phyloP scores from a whole-genome alignment of 2,888 invertebrate species.

The Ptychoptera albimana region DNA sequence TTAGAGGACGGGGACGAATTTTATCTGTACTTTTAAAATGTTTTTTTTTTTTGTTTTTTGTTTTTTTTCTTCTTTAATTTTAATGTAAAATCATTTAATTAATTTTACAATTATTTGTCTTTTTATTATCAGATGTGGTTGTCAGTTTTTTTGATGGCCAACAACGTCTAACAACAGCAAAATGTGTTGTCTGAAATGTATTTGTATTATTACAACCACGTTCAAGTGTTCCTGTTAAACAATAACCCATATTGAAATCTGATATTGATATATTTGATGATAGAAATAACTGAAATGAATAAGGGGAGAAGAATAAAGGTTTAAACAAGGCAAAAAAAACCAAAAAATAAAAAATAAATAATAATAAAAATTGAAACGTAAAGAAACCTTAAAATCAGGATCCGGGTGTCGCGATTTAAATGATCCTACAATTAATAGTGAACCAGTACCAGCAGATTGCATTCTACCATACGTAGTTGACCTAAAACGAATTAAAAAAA shows the following conservation, averaged over 20 bases:
- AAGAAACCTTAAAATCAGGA: constrained; percentile 56
- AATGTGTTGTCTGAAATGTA: constrained; percentile 72
- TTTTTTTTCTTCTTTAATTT: no score
- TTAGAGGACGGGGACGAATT: no score
- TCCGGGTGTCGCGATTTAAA: constrained; percentile 54
- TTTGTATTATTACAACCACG: constrained; percentile 60
- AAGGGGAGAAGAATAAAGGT: background rate
- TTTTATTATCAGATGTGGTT: no score
- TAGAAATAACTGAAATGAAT: constrained; percentile 44
- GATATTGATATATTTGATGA: constrained; percentile 72
- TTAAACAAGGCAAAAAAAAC: background rate
- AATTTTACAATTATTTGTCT: no score
- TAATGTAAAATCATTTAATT: no score
- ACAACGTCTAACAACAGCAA: constrained; percentile 69
- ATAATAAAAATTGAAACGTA: background rate
- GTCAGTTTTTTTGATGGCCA: constrained; percentile 25
- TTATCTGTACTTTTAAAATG: no score
- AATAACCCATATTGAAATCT: constrained; percentile 82
- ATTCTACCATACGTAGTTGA: constrained; percentile 64
- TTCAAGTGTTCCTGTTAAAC: constrained; percentile 73
- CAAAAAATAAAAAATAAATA: no score
- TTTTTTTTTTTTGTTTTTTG: no score
- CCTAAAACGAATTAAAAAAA: constrained; percentile 29
- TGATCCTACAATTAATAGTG: constrained; percentile 65
- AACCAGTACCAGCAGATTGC: constrained; percentile 61